A percentile compares a stretch with the other conserved stretches of the same genome.
Evolutionary conservation across 1,140 invertebrate genomes (phyloP).

Genomic region (Drosophila baimaii): DNA sequence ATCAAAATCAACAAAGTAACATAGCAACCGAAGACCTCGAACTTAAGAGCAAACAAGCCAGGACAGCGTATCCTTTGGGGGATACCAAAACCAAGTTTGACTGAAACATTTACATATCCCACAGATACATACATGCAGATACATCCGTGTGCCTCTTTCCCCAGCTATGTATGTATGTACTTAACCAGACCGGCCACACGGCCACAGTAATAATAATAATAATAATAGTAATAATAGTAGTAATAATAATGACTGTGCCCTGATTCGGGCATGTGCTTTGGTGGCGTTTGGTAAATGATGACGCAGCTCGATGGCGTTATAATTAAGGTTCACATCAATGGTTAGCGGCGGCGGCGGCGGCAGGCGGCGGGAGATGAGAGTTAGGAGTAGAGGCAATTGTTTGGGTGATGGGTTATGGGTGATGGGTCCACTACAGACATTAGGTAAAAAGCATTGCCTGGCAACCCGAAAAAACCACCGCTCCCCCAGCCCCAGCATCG

Average conservation of each 20-base stretch:
- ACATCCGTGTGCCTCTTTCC: not conserved
- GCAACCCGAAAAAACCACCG: constrained; percentile 22
- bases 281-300: constrained; percentile 70
- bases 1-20: not conserved
- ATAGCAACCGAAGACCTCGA: not conserved
- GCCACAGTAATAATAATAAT: constrained; percentile 7
- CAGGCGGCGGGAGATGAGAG: constrained; percentile 18
- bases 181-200: constrained; percentile 16
- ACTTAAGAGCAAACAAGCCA: not conserved
- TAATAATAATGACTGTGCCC: constrained; percentile 58
- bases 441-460: constrained; percentile 46
- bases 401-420: too few species aligned
- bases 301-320: constrained; percentile 77
- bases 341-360: constrained; percentile 22
- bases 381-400: too few species aligned
- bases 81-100: not conserved
- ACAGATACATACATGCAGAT: not conserved
- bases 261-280: constrained; percentile 47
- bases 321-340: constrained; percentile 74
- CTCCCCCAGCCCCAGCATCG: constrained; percentile 8
- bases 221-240: constrained; percentile 32
- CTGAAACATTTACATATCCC: not conserved
- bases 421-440: constrained; percentile 36
- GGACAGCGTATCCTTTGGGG: constrained; percentile 3
- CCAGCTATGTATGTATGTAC: not conserved